Conservation (phyloP, 1,140 invertebrate species). For the Rhynchophorus ferrugineus region DNA sequence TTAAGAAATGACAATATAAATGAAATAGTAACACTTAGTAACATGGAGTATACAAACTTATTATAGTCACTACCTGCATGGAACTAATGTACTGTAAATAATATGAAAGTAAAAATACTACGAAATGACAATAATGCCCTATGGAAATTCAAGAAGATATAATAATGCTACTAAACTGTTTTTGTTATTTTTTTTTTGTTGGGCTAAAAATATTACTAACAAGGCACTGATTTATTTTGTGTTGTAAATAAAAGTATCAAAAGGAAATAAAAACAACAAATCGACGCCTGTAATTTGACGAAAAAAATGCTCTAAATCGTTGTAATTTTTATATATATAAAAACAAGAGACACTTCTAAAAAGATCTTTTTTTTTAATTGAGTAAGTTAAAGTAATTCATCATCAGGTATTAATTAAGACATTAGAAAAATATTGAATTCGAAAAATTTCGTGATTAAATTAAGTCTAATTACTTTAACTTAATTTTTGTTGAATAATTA, state of each 20-base stretch:
- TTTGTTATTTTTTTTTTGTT: neutral
- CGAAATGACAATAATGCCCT: too few species aligned
- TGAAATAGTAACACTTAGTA: neutral
- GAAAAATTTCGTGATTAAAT: neutral
- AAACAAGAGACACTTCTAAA: neutral
- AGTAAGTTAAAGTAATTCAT: conserved; percentile 17
- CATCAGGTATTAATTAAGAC: too few species aligned
- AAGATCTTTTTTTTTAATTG: neutral
- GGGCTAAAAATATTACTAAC: conserved; percentile 1
- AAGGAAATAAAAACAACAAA: conserved; percentile 13
- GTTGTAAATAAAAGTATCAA: conserved; percentile 18
- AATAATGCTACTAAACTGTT: neutral
- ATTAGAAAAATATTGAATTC: neutral
- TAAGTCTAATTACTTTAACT: neutral
- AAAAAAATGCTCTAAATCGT: too few species aligned
- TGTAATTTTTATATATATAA: too few species aligned
- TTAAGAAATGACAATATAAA: neutral
- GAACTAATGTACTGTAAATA: neutral
- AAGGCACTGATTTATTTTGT: conserved; percentile 16
- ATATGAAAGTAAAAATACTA: neutral
- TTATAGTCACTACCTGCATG: too few species aligned
- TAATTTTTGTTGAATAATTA: neutral
- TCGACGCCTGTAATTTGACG: too few species aligned
- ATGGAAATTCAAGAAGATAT: conserved; percentile 6
- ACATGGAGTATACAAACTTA: too few species aligned